Evolutionary conservation across 2,888 invertebrate genomes (phyloP).

Genomic region (Escarpia spicata): DNA sequence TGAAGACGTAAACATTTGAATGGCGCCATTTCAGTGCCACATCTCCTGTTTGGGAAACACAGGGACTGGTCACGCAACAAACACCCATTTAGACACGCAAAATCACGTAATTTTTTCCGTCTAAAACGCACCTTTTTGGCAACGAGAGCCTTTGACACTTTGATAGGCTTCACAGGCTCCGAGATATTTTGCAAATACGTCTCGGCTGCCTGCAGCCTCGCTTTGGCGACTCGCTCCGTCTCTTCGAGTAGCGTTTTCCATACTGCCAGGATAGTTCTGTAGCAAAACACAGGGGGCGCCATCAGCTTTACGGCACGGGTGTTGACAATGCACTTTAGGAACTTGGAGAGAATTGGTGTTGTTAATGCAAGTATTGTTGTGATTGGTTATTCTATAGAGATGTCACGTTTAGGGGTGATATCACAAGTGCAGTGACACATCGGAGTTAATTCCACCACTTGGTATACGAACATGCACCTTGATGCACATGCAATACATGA

Average conservation of each 20-base stretch:
- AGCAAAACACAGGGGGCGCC: conserved; percentile 23
- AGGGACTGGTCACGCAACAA: background rate
- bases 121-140: conserved; percentile 62
- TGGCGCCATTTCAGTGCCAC: background rate
- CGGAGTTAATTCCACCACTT: background rate
- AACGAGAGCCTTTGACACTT: conserved; percentile 80
- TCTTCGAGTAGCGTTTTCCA: conserved; percentile 96
- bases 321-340: background rate
- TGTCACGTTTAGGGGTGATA: too few species aligned
- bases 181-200: conserved; percentile 94
- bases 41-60: background rate
- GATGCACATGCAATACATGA: background rate
- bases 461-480: background rate
- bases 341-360: too few species aligned
- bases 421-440: background rate
- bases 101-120: background rate
- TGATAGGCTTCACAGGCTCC: conserved; percentile 87
- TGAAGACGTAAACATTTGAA: background rate
- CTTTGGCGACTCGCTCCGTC: conserved; percentile 90
- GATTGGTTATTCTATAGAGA: too few species aligned
- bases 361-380: too few species aligned
- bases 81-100: background rate
- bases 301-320: background rate
- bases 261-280: conserved; percentile 96
- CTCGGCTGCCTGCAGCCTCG: conserved; percentile 90